Evolutionary conservation across 2,888 invertebrate genomes (phyloP).

Genomic region (Leptinotarsa tumamoca): DNA sequence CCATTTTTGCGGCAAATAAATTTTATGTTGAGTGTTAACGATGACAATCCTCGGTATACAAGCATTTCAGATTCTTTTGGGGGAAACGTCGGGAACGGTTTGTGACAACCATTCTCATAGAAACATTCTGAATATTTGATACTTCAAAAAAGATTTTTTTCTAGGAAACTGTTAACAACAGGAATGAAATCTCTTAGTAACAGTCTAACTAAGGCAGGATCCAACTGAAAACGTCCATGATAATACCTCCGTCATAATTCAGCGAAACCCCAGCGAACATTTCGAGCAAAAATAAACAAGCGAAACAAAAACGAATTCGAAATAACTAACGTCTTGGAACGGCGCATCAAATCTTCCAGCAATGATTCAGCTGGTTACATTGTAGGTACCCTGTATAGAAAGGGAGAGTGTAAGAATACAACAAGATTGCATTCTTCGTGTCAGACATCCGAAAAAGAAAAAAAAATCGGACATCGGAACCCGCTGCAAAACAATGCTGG

Average conservation of each 20-base stretch:
- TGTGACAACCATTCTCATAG: no score
- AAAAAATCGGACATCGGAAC: constrained; percentile 50
- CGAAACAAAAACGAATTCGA: neutral
- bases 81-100: no score
- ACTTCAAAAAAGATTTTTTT: no score
- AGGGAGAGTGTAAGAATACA: constrained; percentile 54
- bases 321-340: constrained; percentile 5
- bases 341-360: neutral
- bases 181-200: no score
- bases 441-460: constrained; percentile 55
- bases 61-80: no score
- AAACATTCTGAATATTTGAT: no score
- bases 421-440: constrained; percentile 57
- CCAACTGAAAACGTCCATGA: neutral
- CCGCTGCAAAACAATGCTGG: constrained; percentile 55
- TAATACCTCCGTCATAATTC: constrained; percentile 10
- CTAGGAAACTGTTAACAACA: no score
- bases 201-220: no score
- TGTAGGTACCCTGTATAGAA: constrained; percentile 31
- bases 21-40: no score
- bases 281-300: neutral
- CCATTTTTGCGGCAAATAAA: no score
- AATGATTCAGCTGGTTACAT: constrained; percentile 27
- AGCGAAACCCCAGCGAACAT: neutral
- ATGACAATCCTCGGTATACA: no score